phyloP scores from a whole-genome alignment of 2,888 invertebrate species.

The Homarus gammarus region DNA sequence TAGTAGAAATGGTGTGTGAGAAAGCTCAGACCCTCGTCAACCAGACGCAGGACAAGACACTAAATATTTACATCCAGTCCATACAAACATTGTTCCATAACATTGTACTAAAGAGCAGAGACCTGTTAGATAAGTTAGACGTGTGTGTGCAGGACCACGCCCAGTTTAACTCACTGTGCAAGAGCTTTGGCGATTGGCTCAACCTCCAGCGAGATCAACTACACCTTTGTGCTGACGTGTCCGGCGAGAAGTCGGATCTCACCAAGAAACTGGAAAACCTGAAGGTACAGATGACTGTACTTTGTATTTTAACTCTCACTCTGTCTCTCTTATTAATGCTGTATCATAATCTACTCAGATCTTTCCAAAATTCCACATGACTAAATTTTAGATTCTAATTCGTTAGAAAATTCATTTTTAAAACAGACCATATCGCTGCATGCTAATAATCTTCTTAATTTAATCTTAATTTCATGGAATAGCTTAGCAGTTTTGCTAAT shows the following conservation, averaged over 20 bases:
- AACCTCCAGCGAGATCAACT: constrained; percentile 89
- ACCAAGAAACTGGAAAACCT: constrained; percentile 79
- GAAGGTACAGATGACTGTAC: constrained; percentile 77
- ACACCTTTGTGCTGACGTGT: constrained; percentile 88
- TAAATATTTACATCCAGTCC: constrained; percentile 91
- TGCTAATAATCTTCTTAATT: constrained; percentile 31
- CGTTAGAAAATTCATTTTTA: constrained; percentile 24
- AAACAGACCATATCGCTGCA: not conserved
- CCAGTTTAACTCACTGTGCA: constrained; percentile 87
- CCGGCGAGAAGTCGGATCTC: constrained; percentile 91
- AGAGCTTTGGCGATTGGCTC: constrained; percentile 90
- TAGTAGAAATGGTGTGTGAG: constrained; percentile 94
- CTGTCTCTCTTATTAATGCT: too few species aligned
- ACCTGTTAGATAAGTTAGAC: constrained; percentile 90
- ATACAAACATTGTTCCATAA: constrained; percentile 93
- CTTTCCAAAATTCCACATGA: constrained; percentile 4
- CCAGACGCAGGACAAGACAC: constrained; percentile 92
- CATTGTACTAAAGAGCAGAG: constrained; percentile 89
- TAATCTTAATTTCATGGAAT: constrained; percentile 20
- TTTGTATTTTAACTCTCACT: not conserved
- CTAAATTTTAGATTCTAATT: constrained; percentile 40
- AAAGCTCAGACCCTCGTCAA: constrained; percentile 94
- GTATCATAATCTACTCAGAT: not conserved
- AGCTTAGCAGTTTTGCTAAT: constrained; percentile 27
- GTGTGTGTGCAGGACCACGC: constrained; percentile 92